Evolutionary conservation across 1,140 invertebrate genomes (phyloP).

Genomic region (Listronotus oregonensis): DNA sequence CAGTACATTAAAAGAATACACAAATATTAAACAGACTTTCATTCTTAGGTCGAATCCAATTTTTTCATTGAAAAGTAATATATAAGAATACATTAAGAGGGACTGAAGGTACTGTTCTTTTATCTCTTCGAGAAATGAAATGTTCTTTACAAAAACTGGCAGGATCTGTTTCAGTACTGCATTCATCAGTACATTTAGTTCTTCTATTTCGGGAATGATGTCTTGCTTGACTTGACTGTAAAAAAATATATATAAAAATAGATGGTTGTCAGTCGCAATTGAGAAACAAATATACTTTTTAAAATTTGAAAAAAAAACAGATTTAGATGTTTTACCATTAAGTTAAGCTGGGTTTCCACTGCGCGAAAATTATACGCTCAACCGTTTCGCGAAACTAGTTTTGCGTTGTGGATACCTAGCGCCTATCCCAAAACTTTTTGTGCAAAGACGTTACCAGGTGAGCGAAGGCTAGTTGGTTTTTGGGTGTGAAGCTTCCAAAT

Average conservation of each 20-base stretch:
- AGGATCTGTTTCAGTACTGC: constrained; percentile 39
- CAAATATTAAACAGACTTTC: constrained; percentile 37
- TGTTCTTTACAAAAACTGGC: constrained; percentile 33
- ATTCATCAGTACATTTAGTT: constrained; percentile 33
- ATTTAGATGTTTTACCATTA: too few relatives aligned
- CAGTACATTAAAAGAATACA: constrained; percentile 33
- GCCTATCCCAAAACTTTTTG: too few relatives aligned
- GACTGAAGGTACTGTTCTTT: constrained; percentile 25
- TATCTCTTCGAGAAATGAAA: constrained; percentile 29
- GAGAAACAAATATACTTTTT: too few relatives aligned
- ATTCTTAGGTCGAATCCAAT: constrained; percentile 39
- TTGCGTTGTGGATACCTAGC: too few relatives aligned
- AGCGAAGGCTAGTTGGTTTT: too few relatives aligned
- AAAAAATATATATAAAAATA: constrained; percentile 28
- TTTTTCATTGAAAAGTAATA: constrained; percentile 29
- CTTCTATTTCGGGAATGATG: constrained; percentile 30
- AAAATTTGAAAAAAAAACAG: too few relatives aligned
- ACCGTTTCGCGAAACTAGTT: too few relatives aligned
- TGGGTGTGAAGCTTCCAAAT: too few relatives aligned
- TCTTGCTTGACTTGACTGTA: constrained; percentile 31
- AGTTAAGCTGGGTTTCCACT: too few relatives aligned
- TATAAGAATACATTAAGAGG: constrained; percentile 34
- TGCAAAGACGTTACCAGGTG: too few relatives aligned
- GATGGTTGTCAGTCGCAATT: too few relatives aligned
- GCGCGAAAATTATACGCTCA: too few relatives aligned